These are phyloP conservation scores for Philantomba maxwellii DNA, from an alignment of 2,113 vertebrate genomes.

Conservation along the genomic window DNA sequence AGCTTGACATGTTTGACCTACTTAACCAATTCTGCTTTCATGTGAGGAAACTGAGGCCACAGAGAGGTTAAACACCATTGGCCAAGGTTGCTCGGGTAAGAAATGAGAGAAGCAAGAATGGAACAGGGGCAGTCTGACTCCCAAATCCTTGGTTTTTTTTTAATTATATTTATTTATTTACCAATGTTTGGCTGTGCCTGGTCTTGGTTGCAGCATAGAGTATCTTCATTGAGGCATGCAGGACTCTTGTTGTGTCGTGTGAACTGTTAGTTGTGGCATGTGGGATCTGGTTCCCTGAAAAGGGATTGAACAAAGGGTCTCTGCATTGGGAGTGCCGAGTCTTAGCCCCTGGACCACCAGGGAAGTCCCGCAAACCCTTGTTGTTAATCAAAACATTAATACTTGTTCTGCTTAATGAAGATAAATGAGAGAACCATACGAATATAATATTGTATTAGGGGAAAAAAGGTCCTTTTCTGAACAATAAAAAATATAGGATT, in stretches of 20 bases:
- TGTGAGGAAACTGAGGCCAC: neutral
- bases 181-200: neutral
- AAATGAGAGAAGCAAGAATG: neutral
- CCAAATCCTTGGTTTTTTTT: neutral
- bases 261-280: neutral
- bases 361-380: neutral
- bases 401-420: neutral
- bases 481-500: neutral
- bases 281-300: neutral
- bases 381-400: neutral
- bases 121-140: neutral
- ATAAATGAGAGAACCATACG: neutral
- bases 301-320: neutral
- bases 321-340: neutral
- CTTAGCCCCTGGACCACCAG: neutral
- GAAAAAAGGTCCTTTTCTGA: neutral
- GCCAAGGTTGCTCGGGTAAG: neutral
- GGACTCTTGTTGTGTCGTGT: neutral
- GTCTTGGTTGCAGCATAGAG: neutral
- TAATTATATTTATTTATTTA: neutral
- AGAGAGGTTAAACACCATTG: neutral
- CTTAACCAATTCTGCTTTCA: neutral
- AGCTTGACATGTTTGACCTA: neutral
- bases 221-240: neutral
- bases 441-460: neutral